Evolutionary conservation across 2,888 invertebrate genomes (phyloP).

Genomic region (Pseudeuparius sepicola): DNA sequence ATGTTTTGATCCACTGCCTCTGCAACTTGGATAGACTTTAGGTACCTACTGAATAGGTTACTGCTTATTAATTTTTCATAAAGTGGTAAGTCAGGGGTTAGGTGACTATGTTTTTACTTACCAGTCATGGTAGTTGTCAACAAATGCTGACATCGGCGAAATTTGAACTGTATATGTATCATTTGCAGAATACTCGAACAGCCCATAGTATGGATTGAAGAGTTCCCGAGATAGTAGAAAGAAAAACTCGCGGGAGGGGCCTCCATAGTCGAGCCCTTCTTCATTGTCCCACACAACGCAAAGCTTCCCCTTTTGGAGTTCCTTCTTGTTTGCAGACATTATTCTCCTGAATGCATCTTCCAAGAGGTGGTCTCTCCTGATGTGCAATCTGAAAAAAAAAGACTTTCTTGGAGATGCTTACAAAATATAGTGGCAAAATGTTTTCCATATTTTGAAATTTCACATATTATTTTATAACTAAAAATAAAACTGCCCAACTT

Average conservation of each 20-base stretch:
- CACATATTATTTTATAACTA: too few species aligned
- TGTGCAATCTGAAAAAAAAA: constrained; percentile 64
- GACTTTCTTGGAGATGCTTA: too few species aligned
- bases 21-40: too few species aligned
- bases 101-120: too few species aligned
- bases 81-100: too few species aligned
- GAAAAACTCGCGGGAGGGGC: constrained; percentile 96
- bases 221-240: constrained; percentile 93
- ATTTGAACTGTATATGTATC: constrained; percentile 96
- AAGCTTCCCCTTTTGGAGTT: constrained; percentile 88
- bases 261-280: constrained; percentile 95
- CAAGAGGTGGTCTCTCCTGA: constrained; percentile 83
- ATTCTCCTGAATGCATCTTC: constrained; percentile 95
- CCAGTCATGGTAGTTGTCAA: constrained; percentile 96
- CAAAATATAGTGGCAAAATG: too few species aligned
- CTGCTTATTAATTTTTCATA: too few species aligned
- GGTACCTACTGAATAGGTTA: too few species aligned
- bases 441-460: too few species aligned
- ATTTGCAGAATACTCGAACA: constrained; percentile 96
- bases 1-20: too few species aligned
- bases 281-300: constrained; percentile 93
- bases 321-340: constrained; percentile 92
- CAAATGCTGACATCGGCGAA: constrained; percentile 92
- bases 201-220: constrained; percentile 96
- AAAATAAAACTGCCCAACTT: constrained; percentile 1